Evolutionary conservation across 2,113 vertebrate genomes (phyloP).

Genomic region (Garra rufa): DNA sequence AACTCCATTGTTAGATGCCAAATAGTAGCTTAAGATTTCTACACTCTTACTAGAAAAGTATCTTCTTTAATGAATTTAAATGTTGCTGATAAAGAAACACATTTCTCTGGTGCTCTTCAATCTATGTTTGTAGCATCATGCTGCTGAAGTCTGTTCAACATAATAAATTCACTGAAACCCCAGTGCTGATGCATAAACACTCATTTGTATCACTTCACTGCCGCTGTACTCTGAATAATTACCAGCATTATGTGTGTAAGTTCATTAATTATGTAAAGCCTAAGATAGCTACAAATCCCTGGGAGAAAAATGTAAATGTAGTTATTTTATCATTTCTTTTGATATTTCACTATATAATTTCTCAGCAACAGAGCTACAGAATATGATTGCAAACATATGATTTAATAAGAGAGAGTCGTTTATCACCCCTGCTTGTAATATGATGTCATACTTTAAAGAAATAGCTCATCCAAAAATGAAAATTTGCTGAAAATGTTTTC

Average conservation of each 20-base stretch:
- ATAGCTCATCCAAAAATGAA: not conserved
- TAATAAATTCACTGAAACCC: constrained; percentile 35
- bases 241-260: constrained; percentile 45
- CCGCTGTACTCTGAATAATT: constrained; percentile 47
- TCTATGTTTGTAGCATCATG: not conserved
- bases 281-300: constrained; percentile 34
- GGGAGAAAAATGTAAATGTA: not conserved
- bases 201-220: constrained; percentile 28
- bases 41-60: not conserved
- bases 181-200: constrained; percentile 22
- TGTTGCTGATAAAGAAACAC: not conserved
- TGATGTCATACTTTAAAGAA: not conserved
- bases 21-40: not conserved
- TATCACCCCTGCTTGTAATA: not conserved
- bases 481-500: not conserved
- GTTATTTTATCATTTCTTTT: not conserved
- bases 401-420: not conserved
- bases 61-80: not conserved
- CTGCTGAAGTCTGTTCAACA: constrained; percentile 23
- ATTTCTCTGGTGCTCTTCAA: not conserved
- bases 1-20: not conserved
- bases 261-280: constrained; percentile 46
- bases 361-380: not conserved
- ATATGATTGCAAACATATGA: constrained; percentile 20
- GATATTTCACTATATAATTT: not conserved